Conservation (phyloP, 2,797 vertebrate species). For the Jordanella pulchra region DNA sequence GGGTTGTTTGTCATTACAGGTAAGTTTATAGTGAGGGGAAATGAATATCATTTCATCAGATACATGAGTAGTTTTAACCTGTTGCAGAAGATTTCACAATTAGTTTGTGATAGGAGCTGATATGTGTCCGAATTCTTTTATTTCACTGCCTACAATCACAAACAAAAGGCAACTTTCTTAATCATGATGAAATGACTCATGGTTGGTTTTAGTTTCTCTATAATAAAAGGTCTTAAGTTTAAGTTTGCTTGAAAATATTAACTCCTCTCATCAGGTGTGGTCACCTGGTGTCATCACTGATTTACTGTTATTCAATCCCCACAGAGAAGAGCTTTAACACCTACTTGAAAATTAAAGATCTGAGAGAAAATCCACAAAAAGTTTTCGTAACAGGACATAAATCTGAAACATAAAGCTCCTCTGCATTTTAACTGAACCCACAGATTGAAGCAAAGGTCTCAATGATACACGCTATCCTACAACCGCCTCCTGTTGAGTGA, state of each 20-base stretch:
- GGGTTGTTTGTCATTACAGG: neutral
- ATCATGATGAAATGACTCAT: neutral
- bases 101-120: neutral
- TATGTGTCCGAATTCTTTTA: neutral
- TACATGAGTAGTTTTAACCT: neutral
- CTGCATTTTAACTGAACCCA: conserved; percentile 6
- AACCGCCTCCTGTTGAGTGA: conserved; percentile 35
- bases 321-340: neutral
- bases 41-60: neutral
- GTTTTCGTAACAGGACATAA: neutral
- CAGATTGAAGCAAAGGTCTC: neutral
- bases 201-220: neutral
- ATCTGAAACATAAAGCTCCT: conserved; percentile 11
- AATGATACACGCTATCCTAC: conserved; percentile 33
- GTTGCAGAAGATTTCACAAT: neutral
- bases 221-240: neutral
- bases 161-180: neutral
- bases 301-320: too few species aligned
- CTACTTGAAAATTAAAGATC: neutral
- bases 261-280: neutral
- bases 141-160: neutral
- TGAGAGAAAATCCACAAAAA: neutral
- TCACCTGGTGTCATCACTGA: neutral
- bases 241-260: neutral
- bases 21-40: neutral